A percentile compares a stretch with the other conserved stretches of the same genome.
phyloP scores from a whole-genome alignment of 2,797 vertebrate genomes.

The Sylvia borin region DNA sequence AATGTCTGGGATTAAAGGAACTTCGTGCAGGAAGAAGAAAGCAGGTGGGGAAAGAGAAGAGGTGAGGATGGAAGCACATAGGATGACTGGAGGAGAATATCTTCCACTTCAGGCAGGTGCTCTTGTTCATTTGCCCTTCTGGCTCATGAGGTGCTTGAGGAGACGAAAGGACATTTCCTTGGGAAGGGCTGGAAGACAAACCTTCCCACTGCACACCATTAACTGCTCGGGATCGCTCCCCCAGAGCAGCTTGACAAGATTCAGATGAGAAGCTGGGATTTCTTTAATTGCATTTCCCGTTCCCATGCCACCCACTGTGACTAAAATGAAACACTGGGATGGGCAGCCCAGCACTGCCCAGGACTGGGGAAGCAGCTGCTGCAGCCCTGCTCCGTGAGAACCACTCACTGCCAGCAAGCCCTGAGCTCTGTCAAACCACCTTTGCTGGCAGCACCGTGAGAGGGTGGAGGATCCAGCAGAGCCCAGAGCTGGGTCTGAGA shows the following conservation, averaged over 20 bases:
- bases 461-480: neutral
- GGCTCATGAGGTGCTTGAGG: neutral
- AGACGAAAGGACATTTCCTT: neutral
- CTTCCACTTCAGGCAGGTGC: neutral
- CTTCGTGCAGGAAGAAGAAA: neutral
- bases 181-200: neutral
- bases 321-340: neutral
- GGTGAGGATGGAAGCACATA: neutral
- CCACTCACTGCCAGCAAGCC: neutral
- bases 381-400: neutral
- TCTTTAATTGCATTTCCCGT: neutral
- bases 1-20: neutral
- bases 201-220: neutral
- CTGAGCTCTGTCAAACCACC: neutral
- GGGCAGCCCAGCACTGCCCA: neutral
- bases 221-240: neutral
- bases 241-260: neutral
- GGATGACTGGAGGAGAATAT: neutral
- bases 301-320: neutral
- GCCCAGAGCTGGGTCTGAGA: neutral
- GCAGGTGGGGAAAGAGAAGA: neutral
- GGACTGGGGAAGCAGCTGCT: neutral
- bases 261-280: constrained; percentile 5
- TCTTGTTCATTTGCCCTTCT: neutral
- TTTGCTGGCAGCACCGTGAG: accelerated